phyloP scores from a whole-genome alignment of 1,140 invertebrate genomes.

The Neodiprion virginianus region DNA sequence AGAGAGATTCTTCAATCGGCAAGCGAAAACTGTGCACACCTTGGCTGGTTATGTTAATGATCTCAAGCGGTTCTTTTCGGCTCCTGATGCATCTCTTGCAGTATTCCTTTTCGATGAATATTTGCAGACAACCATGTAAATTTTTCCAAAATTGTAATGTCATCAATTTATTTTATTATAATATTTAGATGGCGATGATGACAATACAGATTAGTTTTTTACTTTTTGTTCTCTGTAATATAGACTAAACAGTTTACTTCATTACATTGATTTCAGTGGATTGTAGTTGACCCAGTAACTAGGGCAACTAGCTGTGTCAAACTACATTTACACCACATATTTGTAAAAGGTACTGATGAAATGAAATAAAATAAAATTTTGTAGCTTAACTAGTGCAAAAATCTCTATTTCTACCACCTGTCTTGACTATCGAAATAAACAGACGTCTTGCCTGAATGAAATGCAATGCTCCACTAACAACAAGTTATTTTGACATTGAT shows the following conservation, averaged over 20 bases:
- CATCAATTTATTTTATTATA: not conserved
- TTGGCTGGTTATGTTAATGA: conserved; percentile 77
- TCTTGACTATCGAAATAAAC: no score
- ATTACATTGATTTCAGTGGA: no score
- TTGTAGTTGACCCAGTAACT: no score
- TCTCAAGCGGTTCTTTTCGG: conserved; percentile 69
- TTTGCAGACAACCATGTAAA: conserved; percentile 65
- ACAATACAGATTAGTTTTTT: not conserved
- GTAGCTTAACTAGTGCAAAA: no score
- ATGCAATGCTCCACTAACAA: no score
- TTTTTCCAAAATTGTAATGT: not conserved
- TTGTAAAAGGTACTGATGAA: no score
- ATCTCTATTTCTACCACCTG: no score
- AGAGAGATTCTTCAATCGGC: conserved; percentile 75
- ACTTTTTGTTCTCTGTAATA: not conserved
- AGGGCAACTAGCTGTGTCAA: no score
- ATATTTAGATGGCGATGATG: not conserved
- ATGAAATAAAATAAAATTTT: no score
- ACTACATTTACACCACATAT: no score
- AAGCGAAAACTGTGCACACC: conserved; percentile 70
- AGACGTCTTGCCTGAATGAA: no score
- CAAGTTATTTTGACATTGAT: no score
- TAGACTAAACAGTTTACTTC: not conserved
- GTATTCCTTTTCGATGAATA: conserved; percentile 82
- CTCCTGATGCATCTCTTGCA: conserved; percentile 68